These are phyloP conservation scores for Octodon degus DNA, from an alignment of 2,113 vertebrate genomes.

Conservation along the genomic window DNA sequence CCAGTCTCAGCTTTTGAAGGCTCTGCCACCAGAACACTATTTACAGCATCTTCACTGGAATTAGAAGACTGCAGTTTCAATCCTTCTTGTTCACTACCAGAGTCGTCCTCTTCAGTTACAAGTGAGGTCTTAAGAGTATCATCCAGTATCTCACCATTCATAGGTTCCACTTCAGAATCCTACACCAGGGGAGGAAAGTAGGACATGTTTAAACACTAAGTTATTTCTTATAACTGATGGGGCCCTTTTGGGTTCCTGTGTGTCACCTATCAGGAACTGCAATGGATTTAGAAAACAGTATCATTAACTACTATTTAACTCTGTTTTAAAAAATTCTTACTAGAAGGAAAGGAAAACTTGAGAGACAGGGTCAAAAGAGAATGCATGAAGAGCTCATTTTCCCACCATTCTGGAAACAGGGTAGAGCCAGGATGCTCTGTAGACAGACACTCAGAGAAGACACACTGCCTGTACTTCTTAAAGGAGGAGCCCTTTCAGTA, in stretches of 20 bases:
- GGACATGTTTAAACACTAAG: not conserved
- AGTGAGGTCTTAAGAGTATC: conserved; percentile 75
- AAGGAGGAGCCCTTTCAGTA: not conserved
- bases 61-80: conserved; percentile 80
- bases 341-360: not conserved
- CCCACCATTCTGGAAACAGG: not conserved
- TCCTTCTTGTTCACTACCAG: conserved; percentile 81
- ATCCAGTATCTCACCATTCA: conserved; percentile 87
- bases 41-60: conserved; percentile 79
- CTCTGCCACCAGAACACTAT: conserved; percentile 79
- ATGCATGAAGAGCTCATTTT: not conserved
- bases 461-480: not conserved
- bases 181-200: conserved; percentile 23
- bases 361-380: not conserved
- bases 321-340: not conserved
- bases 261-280: not conserved
- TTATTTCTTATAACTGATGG: not conserved
- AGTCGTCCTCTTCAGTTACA: conserved; percentile 80
- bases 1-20: conserved; percentile 82
- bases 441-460: not conserved
- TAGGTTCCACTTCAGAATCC: conserved; percentile 83
- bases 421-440: not conserved
- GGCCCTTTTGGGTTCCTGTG: not conserved
- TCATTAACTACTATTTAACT: not conserved
- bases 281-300: not conserved